Percentiles rank a stretch among this genome's conserved stretches.
phyloP scores from a whole-genome alignment of 2,797 vertebrate genomes.

The Anolis apletophallus region DNA sequence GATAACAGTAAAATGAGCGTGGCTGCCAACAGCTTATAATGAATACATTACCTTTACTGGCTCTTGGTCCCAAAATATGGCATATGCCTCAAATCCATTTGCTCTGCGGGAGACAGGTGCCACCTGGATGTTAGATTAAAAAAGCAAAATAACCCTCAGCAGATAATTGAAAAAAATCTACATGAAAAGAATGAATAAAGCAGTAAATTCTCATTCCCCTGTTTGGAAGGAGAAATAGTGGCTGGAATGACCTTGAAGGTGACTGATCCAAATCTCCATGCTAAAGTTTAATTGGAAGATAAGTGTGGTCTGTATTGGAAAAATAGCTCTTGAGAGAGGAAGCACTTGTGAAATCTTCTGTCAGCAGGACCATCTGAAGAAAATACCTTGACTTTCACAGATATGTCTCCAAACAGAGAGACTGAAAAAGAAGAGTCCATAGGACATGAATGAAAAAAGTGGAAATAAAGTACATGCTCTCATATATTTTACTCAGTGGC shows the following conservation, averaged over 20 bases:
- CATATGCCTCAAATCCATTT: slow-evolving; percentile 36
- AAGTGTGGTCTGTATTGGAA: slow-evolving; percentile 26
- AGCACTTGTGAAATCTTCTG: slow-evolving; percentile 45
- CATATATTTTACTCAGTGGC: background rate
- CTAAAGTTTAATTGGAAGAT: slow-evolving; percentile 21
- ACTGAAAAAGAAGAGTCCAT: slow-evolving; percentile 25
- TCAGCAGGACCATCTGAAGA: slow-evolving; percentile 1
- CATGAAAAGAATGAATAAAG: background rate
- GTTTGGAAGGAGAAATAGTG: background rate
- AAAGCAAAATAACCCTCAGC: background rate
- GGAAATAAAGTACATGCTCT: background rate
- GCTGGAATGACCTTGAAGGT: slow-evolving; percentile 52
- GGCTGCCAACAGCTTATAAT: slow-evolving; percentile 1
- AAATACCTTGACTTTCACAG: background rate
- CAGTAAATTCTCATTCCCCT: slow-evolving; percentile 9
- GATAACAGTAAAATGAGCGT: slow-evolving; percentile 14
- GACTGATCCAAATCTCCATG: slow-evolving; percentile 14
- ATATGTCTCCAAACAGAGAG: slow-evolving; percentile 22
- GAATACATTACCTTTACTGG: slow-evolving; percentile 24
- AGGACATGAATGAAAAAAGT: slow-evolving; percentile 21
- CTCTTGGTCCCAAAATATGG: slow-evolving; percentile 10
- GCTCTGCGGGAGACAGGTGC: background rate
- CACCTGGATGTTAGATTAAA: background rate
- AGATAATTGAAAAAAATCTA: slow-evolving; percentile 21
- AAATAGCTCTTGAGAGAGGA: slow-evolving; percentile 23